Conservation (phyloP, 2,888 invertebrate species). For the Calliopum simillimum region DNA sequence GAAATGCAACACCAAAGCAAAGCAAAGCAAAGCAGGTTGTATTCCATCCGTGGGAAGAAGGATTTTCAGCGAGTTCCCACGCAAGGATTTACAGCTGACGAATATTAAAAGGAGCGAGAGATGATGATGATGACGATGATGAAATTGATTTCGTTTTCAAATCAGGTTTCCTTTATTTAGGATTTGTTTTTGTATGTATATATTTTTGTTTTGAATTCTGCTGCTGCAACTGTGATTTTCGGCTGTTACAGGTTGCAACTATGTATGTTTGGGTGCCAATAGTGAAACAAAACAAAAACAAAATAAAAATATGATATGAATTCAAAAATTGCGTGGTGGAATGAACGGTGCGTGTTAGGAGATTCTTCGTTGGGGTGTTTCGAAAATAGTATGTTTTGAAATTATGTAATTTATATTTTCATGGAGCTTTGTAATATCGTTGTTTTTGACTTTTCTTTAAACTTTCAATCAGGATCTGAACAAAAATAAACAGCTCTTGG, state of each 20-base stretch:
- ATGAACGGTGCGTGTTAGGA: conserved; percentile 14
- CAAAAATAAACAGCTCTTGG: too few relatives aligned
- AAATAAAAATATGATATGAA: not conserved
- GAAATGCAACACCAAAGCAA: conserved; percentile 33
- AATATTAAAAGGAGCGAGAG: conserved; percentile 8
- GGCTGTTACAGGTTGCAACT: conserved; percentile 4
- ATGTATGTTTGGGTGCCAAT: not conserved
- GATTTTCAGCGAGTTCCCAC: conserved; percentile 58
- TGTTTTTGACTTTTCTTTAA: too few relatives aligned
- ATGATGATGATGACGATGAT: conserved; percentile 35
- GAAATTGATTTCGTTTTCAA: conserved; percentile 43
- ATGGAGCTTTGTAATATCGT: too few relatives aligned
- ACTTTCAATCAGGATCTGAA: too few relatives aligned
- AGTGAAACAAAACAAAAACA: not conserved
- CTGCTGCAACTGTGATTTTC: conserved; percentile 21
- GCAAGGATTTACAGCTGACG: conserved; percentile 52
- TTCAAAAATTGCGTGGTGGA: not conserved
- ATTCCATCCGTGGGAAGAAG: conserved; percentile 57
- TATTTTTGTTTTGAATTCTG: not conserved
- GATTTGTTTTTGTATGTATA: not conserved
- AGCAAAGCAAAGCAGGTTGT: conserved; percentile 47
- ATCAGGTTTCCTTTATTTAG: conserved; percentile 39
- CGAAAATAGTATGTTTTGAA: not conserved
- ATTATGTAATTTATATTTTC: too few relatives aligned
- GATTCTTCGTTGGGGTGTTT: not conserved